Percentiles rank a stretch among this genome's conserved stretches.
phyloP scores from a whole-genome alignment of 2,113 vertebrate species.

The Odobenus rosmarus region DNA sequence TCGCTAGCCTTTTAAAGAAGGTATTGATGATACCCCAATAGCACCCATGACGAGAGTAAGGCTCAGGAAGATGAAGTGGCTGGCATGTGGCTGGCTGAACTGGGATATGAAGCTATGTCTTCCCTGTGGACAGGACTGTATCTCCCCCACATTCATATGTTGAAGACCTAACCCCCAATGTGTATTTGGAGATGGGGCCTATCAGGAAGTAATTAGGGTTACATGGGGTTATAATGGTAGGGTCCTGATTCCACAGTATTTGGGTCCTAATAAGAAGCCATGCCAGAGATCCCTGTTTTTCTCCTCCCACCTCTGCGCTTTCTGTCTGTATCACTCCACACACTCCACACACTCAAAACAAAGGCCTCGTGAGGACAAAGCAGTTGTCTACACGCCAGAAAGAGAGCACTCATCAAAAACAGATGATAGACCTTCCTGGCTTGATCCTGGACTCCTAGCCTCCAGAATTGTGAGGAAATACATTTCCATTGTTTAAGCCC shows the following conservation, averaged over 20 bases:
- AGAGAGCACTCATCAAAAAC: too few relatives aligned
- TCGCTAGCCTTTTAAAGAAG: neutral
- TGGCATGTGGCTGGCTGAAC: fast-evolving
- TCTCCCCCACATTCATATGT: neutral
- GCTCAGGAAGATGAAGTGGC: neutral
- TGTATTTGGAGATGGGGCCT: neutral
- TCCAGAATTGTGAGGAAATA: neutral
- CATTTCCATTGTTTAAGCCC: neutral
- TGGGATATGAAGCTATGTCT: neutral
- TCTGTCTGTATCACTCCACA: neutral
- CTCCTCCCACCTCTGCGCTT: neutral
- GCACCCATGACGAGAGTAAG: neutral
- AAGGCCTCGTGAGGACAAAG: neutral
- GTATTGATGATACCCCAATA: neutral
- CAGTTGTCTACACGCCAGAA: neutral
- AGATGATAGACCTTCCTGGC: too few relatives aligned
- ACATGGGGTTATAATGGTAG: neutral
- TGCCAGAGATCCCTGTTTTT: neutral
- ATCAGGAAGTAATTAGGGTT: neutral
- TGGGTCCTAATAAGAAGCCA: neutral
- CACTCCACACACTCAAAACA: neutral
- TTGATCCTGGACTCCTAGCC: neutral
- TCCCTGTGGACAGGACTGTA: neutral
- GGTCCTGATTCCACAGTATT: neutral
- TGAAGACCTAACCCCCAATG: neutral